Evolutionary conservation across 2,888 invertebrate species (phyloP), one percentile per base, ranked within the genome.

Genomic region (Drosophila falleni): DNA sequence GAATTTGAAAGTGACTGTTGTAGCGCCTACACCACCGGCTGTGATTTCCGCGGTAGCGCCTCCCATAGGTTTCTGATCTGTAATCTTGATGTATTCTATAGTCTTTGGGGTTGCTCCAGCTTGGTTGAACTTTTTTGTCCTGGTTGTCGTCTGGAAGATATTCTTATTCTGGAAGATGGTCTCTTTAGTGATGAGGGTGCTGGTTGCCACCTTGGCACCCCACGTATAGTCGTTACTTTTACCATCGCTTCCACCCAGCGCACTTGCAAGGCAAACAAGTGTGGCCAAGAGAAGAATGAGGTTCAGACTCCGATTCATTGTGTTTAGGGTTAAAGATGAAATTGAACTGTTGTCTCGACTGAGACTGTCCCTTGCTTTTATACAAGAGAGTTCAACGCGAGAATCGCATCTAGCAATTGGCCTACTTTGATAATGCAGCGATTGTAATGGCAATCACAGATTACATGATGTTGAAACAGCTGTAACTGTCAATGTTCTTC

Each of bases 41-140:
- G 67, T 69, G 11, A 87, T 75, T 19, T 51, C 41, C 0, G 83
- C 87, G 0, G 78, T 71, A 1, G 89, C 88, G 6, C 89, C 87
- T 0, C 77, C 64, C n/a, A 23, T 71, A 0, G 29, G 41, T 13
- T 74, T 86, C 0, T 80, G 64, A 58, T 88, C 81, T 5, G 71
- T 81, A 3, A 87, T 74, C 10, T 39, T 26, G 29, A 87, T 86
- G 19, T 79, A 88, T 1, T 64, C 44, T 4, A 88, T 86, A 0
- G 31, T 78, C 11, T 31, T 44, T 0, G 83, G 50, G 0, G 88
- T 73, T n/a, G 37, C 1, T n/a, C 69, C 72, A 0, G 78, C 61
- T 56, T 82, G 89, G 1, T 53, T 73, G 1, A 89, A 66, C 0
- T 85, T 80, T 15, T 89, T 89, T 1, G 82, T 77, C 46, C 47